Evolutionary conservation across 2,797 vertebrate genomes (phyloP).

Genomic region (Pempheris klunzingeri): DNA sequence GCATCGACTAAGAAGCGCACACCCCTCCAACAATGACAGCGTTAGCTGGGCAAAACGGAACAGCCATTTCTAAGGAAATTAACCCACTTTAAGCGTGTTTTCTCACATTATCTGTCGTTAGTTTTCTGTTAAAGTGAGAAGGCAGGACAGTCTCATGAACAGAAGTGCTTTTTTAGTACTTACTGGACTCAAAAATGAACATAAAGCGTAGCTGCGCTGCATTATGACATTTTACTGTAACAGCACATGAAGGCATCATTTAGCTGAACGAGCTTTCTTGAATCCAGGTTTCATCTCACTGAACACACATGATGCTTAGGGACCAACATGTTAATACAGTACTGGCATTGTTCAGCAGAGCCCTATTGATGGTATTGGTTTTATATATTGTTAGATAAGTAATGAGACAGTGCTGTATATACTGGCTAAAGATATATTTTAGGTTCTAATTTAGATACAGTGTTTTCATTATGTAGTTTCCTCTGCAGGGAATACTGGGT

Average conservation of each 20-base stretch:
- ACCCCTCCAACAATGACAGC: constrained; percentile 8
- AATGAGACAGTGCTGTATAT: neutral
- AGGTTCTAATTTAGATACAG: neutral
- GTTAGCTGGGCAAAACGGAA: neutral
- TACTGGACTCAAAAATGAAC: neutral
- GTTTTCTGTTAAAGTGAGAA: neutral
- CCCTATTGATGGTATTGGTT: neutral
- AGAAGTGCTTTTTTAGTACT: neutral
- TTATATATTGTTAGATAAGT: neutral
- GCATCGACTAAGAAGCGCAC: neutral
- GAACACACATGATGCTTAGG: neutral
- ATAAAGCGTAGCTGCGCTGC: accelerated
- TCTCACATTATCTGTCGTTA: neutral
- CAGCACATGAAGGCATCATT: neutral
- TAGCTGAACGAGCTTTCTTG: no score
- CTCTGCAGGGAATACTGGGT: neutral
- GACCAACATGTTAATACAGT: no score
- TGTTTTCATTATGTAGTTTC: neutral
- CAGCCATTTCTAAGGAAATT: neutral
- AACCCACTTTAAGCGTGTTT: neutral
- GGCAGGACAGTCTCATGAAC: no score
- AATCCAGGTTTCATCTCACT: no score
- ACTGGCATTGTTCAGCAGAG: no score
- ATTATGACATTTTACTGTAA: no score
- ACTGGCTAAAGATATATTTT: neutral